Evolutionary conservation across 2,113 vertebrate genomes (phyloP).

Genomic region (Saccopteryx leptura): DNA sequence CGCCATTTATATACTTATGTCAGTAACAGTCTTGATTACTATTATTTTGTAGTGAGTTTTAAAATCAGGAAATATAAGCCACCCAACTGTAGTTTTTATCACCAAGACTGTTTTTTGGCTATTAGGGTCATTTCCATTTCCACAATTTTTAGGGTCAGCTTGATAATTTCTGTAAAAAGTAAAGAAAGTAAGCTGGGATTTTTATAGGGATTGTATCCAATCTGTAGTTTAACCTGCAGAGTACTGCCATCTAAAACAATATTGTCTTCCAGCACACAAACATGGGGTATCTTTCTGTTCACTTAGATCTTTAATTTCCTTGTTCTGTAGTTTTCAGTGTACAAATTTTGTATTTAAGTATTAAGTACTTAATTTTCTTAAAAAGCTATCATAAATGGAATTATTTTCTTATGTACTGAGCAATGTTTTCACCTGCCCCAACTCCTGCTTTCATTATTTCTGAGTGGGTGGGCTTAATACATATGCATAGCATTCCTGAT

Average conservation of each 20-base stretch:
- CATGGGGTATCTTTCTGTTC: neutral
- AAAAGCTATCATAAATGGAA: neutral
- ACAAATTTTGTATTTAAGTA: too few species aligned
- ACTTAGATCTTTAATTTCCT: neutral
- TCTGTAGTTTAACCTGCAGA: neutral
- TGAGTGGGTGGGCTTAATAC: neutral
- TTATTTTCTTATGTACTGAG: neutral
- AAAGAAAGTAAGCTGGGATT: neutral
- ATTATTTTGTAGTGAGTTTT: neutral
- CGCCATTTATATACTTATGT: neutral
- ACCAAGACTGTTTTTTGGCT: neutral
- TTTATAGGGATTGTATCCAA: constrained; percentile 7
- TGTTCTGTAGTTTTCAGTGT: neutral
- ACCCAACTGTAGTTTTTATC: neutral
- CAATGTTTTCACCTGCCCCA: neutral
- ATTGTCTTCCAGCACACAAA: neutral
- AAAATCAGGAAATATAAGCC: neutral
- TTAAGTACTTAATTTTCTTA: neutral
- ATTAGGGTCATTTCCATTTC: neutral
- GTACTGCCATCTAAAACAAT: neutral
- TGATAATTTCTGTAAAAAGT: neutral
- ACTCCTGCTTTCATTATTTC: neutral
- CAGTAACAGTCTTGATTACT: neutral
- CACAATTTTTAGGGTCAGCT: neutral
- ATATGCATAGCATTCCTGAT: neutral